Conservation (phyloP, 2,113 vertebrate species). For the Notiomystis cincta region DNA sequence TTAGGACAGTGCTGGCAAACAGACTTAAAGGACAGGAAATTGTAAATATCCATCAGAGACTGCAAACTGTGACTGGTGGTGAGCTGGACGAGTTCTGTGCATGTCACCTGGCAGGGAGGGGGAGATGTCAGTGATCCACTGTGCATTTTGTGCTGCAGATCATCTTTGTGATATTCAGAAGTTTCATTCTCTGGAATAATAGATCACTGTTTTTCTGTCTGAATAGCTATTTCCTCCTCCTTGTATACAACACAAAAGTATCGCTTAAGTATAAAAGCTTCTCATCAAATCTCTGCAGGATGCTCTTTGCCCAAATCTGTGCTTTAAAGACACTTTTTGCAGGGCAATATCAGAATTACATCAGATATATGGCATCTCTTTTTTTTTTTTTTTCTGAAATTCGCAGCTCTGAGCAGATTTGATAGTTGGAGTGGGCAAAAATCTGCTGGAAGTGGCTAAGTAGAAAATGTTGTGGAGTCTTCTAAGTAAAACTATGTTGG, state of each 20-base stretch:
- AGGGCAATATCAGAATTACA: neutral
- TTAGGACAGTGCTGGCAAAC: neutral
- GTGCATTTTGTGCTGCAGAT: neutral
- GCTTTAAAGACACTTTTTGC: neutral
- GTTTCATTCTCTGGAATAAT: neutral
- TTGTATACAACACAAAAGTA: constrained; percentile 12
- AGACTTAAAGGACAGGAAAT: neutral
- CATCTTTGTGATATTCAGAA: neutral
- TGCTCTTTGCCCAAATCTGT: neutral
- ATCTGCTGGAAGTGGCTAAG: neutral
- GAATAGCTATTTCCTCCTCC: constrained; percentile 8
- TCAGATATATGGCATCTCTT: neutral
- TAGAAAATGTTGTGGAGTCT: neutral
- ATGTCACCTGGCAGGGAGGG: neutral
- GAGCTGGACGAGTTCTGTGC: neutral
- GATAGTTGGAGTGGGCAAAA: neutral
- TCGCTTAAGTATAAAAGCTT: neutral
- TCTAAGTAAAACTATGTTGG: neutral
- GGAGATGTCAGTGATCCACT: neutral
- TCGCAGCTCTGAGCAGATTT: neutral
- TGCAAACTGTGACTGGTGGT: neutral
- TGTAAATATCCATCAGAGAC: neutral
- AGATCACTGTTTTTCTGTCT: constrained; percentile 8
- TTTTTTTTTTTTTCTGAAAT: neutral
- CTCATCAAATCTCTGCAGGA: constrained; percentile 19